phyloP scores from a whole-genome alignment of 2,797 vertebrate species.

The Tarsius wallacei region DNA sequence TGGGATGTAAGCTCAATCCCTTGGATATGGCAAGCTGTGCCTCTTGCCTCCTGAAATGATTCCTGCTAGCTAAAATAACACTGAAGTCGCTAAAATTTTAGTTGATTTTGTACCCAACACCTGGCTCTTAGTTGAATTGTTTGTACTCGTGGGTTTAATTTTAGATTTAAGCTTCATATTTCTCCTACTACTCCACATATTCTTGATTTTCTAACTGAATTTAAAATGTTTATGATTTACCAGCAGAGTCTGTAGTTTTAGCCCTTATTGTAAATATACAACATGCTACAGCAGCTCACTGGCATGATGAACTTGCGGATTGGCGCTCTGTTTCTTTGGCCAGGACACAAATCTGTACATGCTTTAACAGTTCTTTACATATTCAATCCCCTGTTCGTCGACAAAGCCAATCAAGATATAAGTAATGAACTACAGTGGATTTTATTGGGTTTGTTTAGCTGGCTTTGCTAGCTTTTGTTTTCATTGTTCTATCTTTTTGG shows the following conservation, averaged over 20 bases:
- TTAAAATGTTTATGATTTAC: slow-evolving; percentile 84
- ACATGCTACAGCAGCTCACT: slow-evolving; percentile 34
- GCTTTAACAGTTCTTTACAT: background rate
- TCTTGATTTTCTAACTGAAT: slow-evolving; percentile 78
- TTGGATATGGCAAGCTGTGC: slow-evolving; percentile 83
- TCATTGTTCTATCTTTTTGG: background rate
- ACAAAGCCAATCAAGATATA: background rate
- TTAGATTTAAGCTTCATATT: slow-evolving; percentile 85
- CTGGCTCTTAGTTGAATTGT: slow-evolving; percentile 86
- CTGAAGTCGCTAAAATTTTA: slow-evolving; percentile 82
- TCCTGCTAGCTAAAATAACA: slow-evolving; percentile 85
- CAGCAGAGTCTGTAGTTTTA: slow-evolving; percentile 60
- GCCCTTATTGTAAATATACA: slow-evolving; percentile 73
- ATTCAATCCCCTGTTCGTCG: background rate
- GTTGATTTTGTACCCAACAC: slow-evolving; percentile 84
- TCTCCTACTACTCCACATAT: slow-evolving; percentile 84
- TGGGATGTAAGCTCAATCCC: slow-evolving; percentile 82
- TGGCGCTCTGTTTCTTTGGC: slow-evolving; percentile 26
- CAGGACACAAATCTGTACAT: background rate
- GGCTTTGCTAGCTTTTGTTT: background rate
- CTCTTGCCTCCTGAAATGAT: slow-evolving; percentile 83
- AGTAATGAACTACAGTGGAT: background rate
- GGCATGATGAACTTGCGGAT: slow-evolving; percentile 29
- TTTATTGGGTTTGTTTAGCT: background rate
- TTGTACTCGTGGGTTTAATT: slow-evolving; percentile 87